Conservation (phyloP, 2,113 vertebrate genomes). For the Furnarius figulus region DNA sequence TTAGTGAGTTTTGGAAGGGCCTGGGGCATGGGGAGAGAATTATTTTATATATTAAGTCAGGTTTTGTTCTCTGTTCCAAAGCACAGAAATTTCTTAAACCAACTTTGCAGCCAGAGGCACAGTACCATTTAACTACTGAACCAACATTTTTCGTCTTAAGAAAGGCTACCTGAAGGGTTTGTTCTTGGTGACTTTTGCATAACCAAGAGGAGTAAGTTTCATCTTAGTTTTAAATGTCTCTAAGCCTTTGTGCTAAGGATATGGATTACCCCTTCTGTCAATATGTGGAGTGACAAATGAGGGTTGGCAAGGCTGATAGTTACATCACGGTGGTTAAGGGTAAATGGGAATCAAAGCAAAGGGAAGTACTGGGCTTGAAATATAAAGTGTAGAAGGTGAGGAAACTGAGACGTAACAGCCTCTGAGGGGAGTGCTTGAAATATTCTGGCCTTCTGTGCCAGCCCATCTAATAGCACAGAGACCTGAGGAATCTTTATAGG, state of each 20-base stretch:
- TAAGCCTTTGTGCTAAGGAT: neutral
- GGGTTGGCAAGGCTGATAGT: neutral
- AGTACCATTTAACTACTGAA: neutral
- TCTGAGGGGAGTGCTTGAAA: neutral
- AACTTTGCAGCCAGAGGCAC: neutral
- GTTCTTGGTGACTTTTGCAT: neutral
- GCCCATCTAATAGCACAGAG: neutral
- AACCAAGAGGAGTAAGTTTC: neutral
- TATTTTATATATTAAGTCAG: neutral
- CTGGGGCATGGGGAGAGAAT: neutral
- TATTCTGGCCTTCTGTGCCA: neutral
- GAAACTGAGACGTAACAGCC: neutral
- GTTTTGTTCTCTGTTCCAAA: neutral
- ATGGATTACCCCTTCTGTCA: neutral
- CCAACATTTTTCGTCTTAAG: neutral
- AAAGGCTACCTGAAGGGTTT: neutral
- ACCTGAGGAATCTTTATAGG: neutral
- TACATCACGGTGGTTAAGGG: rapidly evolving
- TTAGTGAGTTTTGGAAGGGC: neutral
- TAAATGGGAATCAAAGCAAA: neutral
- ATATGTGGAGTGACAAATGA: neutral
- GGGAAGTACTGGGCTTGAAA: neutral
- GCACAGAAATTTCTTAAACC: neutral
- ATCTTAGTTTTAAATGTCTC: neutral
- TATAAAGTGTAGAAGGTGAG: neutral